Conservation (phyloP, 1,140 invertebrate genomes). For the Chironomus tepperi region DNA sequence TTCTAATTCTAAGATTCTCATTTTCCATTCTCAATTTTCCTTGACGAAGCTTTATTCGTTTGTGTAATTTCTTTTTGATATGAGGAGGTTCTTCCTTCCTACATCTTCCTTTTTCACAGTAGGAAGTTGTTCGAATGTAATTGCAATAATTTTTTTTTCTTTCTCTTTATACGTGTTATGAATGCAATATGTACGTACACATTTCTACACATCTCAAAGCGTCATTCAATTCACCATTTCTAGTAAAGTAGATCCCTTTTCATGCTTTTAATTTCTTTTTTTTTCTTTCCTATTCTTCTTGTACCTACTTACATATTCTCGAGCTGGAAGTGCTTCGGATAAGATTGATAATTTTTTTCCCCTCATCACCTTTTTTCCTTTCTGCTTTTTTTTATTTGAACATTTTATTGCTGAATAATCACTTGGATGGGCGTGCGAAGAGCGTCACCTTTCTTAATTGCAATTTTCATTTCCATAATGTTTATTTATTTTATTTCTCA, state of each 20-base stretch:
- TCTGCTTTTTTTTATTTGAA: no score
- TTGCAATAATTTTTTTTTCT: background rate
- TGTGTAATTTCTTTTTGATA: slow-evolving; percentile 9
- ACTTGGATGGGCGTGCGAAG: background rate
- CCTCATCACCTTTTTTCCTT: no score
- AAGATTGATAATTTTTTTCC: no score
- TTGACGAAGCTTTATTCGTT: slow-evolving; percentile 1
- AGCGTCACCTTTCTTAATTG: background rate
- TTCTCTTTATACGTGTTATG: background rate
- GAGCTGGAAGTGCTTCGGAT: no score
- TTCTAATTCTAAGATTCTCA: background rate
- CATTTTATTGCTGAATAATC: background rate
- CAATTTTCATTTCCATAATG: slow-evolving; percentile 2
- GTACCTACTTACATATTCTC: no score
- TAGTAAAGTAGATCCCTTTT: no score
- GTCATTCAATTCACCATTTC: background rate
- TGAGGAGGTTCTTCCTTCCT: background rate
- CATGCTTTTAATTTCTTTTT: no score
- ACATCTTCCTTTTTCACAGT: background rate
- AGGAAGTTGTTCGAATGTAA: background rate
- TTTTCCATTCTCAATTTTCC: background rate
- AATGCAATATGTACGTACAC: background rate
- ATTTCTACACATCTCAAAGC: background rate
- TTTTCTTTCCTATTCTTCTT: no score
- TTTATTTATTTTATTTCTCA: background rate